Evolutionary conservation across 2,888 invertebrate species (phyloP).

Genomic region (Yponomeuta cagnagella): DNA sequence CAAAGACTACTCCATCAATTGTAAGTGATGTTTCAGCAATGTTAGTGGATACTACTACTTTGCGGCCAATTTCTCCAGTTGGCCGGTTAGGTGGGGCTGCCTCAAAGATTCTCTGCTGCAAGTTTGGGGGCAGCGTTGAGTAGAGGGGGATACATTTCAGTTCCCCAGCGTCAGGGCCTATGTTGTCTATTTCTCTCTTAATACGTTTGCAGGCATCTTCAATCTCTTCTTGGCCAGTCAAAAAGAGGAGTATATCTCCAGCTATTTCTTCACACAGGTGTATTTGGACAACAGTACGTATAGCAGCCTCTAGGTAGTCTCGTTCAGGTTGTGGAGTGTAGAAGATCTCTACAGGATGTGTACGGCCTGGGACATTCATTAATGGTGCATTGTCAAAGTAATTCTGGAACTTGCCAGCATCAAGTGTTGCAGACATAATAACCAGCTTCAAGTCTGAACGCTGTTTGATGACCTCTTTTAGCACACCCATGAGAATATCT

Average conservation of each 20-base stretch:
- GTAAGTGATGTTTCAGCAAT: constrained; percentile 99
- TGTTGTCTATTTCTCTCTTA: constrained; percentile 93
- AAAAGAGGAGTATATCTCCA: constrained; percentile 94
- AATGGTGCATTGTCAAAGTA: constrained; percentile 99
- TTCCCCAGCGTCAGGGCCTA: constrained; percentile 98
- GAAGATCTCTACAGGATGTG: constrained; percentile 84
- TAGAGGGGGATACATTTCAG: constrained; percentile 98
- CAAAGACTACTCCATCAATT: constrained; percentile 99
- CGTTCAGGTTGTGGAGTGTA: constrained; percentile 98
- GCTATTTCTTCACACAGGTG: constrained; percentile 96
- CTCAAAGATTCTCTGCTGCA: constrained; percentile 98
- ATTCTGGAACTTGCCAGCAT: constrained; percentile 99
- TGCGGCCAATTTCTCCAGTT: constrained; percentile 92
- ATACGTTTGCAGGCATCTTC: constrained; percentile 99
- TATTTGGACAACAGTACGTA: constrained; percentile 95
- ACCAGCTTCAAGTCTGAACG: constrained; percentile 95
- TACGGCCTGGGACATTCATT: constrained; percentile 94
- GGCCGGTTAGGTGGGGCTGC: constrained; percentile 93
- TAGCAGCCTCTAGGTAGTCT: constrained; percentile 98
- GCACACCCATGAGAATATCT: constrained; percentile 98
- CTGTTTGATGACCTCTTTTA: constrained; percentile 97
- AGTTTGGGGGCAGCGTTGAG: constrained; percentile 97
- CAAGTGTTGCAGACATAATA: constrained; percentile 99
- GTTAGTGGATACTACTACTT: constrained; percentile 98
- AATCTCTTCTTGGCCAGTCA: constrained; percentile 95